A percentile compares a stretch with the other conserved stretches of the same genome.
phyloP scores from a whole-genome alignment of 1,140 invertebrate genomes.

The Uloborus diversus region DNA sequence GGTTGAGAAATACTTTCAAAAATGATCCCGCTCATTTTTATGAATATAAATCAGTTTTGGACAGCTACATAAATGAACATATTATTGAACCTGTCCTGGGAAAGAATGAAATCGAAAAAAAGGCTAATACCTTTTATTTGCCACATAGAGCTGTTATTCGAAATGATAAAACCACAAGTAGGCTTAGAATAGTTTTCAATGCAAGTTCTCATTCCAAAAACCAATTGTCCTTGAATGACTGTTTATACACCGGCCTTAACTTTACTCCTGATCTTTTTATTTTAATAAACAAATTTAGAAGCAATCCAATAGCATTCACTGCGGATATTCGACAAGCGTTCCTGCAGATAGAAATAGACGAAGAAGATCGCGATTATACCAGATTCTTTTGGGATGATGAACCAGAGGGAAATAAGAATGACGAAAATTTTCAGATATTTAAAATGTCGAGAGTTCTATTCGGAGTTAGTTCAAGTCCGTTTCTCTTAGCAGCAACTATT shows the following conservation, averaged over 20 bases:
- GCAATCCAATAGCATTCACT: background rate
- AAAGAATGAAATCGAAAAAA: background rate
- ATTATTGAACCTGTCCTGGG: background rate
- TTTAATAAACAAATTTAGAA: background rate
- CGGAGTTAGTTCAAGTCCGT: background rate
- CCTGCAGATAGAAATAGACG: background rate
- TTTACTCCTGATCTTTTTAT: background rate
- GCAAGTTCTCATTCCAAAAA: background rate
- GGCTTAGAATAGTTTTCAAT: background rate
- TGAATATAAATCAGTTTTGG: background rate
- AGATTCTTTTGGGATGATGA: constrained; percentile 20
- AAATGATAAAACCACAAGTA: constrained; percentile 6
- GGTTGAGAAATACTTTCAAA: background rate
- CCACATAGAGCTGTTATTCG: constrained; percentile 60
- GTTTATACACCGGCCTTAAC: constrained; percentile 8
- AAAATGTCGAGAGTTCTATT: background rate
- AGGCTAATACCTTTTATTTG: constrained; percentile 39
- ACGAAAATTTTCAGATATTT: background rate
- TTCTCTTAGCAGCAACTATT: background rate
- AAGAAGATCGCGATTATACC: background rate
- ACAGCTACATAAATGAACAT: background rate
- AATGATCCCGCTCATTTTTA: background rate
- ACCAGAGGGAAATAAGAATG: background rate
- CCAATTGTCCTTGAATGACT: background rate
- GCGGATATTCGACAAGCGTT: background rate